These are phyloP conservation scores for Ceratina japonica DNA, from an alignment of 1,140 invertebrate species.

Conservation along the genomic window DNA sequence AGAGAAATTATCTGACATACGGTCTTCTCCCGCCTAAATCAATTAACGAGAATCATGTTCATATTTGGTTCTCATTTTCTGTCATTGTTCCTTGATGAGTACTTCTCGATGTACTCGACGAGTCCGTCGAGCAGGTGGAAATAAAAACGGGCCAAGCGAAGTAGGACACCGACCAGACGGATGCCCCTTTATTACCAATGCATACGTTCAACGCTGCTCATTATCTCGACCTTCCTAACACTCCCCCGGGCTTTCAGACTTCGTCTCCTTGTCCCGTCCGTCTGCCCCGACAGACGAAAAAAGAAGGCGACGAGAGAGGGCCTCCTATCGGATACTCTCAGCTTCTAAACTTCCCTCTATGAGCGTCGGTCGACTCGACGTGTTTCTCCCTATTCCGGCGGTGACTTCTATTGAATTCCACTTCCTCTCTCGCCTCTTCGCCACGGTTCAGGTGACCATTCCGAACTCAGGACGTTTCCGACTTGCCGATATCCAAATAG, in stretches of 20 bases:
- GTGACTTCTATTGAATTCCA: slow-evolving; percentile 54
- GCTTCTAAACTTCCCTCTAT: slow-evolving; percentile 53
- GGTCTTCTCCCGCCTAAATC: no score
- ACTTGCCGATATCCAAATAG: not conserved
- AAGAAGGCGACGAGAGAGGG: slow-evolving; percentile 17
- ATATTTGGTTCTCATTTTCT: no score
- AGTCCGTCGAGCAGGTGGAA: slow-evolving; percentile 12
- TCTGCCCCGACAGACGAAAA: slow-evolving; percentile 52
- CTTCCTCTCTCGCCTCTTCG: slow-evolving; percentile 20
- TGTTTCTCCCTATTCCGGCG: slow-evolving; percentile 38
- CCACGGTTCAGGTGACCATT: slow-evolving; percentile 22
- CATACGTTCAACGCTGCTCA: slow-evolving; percentile 51
- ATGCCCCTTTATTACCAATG: slow-evolving; percentile 44
- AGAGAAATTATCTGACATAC: no score
- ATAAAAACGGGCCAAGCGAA: slow-evolving; percentile 23
- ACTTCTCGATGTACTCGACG: no score
- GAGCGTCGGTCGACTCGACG: slow-evolving; percentile 40
- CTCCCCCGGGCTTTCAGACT: slow-evolving; percentile 43
- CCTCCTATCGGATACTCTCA: slow-evolving; percentile 49
- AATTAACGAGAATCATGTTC: no score
- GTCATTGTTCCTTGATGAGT: no score
- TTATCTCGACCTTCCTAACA: slow-evolving; percentile 60
- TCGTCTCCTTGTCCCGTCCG: slow-evolving; percentile 55
- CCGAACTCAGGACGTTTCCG: slow-evolving; percentile 8
- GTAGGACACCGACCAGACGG: slow-evolving; percentile 18